phyloP scores from a whole-genome alignment of 2,888 invertebrate genomes.

The Trichogramma dendrolimi region DNA sequence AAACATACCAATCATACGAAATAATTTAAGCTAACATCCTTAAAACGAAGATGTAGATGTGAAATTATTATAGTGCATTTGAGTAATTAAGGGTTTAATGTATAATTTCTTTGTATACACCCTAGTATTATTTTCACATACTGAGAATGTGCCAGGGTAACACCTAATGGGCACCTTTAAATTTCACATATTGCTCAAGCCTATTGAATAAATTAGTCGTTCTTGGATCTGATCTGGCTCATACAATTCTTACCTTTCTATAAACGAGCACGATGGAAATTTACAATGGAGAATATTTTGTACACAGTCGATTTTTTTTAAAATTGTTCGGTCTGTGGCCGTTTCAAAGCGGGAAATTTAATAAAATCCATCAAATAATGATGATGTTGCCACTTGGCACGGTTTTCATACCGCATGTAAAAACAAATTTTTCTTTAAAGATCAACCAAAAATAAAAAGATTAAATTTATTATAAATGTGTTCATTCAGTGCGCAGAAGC shows the following conservation, averaged over 20 bases:
- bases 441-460: neutral
- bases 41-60: too few relatives aligned
- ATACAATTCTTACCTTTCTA: neutral
- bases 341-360: neutral
- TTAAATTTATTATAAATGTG: neutral
- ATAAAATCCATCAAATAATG: neutral
- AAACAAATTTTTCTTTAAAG: neutral
- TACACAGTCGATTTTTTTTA: neutral
- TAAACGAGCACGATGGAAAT: neutral
- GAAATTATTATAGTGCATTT: too few relatives aligned
- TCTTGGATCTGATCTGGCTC: too few relatives aligned
- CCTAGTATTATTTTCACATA: too few relatives aligned
- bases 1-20: too few relatives aligned
- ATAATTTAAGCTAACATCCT: too few relatives aligned
- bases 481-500: neutral
- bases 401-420: neutral
- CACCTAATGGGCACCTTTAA: too few relatives aligned
- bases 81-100: too few relatives aligned
- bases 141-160: too few relatives aligned
- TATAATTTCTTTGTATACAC: too few relatives aligned
- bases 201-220: too few relatives aligned
- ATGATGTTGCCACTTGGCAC: neutral
- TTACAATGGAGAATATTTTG: neutral
- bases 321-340: slow-evolving; percentile 10
- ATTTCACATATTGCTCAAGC: too few relatives aligned